Percentiles rank a stretch among this genome's conserved stretches.
These are phyloP conservation scores for Philonicus albiceps DNA, from an alignment of 2,888 invertebrate genomes.

Conservation along the genomic window DNA sequence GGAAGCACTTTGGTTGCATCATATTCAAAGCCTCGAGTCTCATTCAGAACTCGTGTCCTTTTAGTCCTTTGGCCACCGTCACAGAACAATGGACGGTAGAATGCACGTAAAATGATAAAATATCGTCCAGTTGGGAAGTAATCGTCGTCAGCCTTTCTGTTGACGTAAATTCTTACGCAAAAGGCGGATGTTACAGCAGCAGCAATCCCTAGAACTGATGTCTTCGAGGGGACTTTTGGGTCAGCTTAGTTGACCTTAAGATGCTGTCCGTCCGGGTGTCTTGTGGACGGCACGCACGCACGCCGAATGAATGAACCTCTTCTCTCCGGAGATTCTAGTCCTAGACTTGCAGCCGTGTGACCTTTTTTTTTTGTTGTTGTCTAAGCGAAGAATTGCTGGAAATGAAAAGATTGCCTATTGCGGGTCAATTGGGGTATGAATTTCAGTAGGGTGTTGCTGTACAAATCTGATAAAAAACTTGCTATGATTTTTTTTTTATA, in stretches of 20 bases:
- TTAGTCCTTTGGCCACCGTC: not conserved
- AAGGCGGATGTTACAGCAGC: not conserved
- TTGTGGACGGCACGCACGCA: not conserved
- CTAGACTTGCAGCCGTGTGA: conserved; percentile 12
- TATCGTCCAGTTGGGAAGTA: conserved; percentile 36
- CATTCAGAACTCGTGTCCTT: conserved; percentile 33
- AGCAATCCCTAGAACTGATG: not conserved
- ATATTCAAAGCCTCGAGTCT: not conserved
- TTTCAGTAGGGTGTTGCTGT: not conserved
- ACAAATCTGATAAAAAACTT: not conserved
- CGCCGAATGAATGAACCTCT: not conserved
- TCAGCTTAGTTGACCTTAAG: conserved; percentile 26
- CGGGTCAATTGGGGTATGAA: conserved; percentile 28
- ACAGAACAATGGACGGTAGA: not conserved
- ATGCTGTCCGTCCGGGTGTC: not conserved
- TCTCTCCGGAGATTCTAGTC: not conserved
- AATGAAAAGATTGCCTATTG: not conserved
- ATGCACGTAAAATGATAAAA: not conserved
- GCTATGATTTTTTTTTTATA: not conserved
- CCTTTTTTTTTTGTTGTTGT: not conserved
- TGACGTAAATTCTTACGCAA: conserved; percentile 34
- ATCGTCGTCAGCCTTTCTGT: conserved; percentile 2
- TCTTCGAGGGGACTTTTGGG: conserved; percentile 30
- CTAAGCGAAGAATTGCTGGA: not conserved
- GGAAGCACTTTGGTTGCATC: not conserved